Base-by-base conservation (phyloP, 2,797 vertebrate species). In the Sylvilagus floridanus region DNA sequence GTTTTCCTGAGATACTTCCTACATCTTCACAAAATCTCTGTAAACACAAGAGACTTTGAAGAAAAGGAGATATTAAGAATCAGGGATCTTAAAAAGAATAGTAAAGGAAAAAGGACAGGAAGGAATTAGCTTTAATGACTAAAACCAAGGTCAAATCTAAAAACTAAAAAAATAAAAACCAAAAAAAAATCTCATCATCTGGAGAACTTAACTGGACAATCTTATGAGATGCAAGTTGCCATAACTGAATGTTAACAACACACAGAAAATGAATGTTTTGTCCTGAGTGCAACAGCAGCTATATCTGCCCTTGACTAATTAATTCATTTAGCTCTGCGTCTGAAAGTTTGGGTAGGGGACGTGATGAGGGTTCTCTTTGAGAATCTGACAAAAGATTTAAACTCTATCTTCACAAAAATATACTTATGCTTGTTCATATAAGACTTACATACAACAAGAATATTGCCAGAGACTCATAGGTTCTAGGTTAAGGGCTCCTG, bases 21-120 rank as follows among this genome's bases (percentile, higher is more conserved):
- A 94, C 62, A 92, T 86, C 30, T 83, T 87, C 54, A 89, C 54
- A 87, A 89, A 96, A 93, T 57, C 77, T 82, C 84, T 69, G 1
- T 37, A 85, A 93, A 78, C 21, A 76, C 0, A 71, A 94, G n/a
- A 75, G n/a, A 30, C 4, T 37, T 82, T 86, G 47, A 50, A 83
- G n/a, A 72, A 90, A 88, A 66, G 42, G 42, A 78, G 30, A 9
- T 37, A 60, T 24, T 47, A 93, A 93, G 77, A 86, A 84, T 92
- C 5, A 84, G 57, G 47, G 86, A 88, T 71, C 66, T 90, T 75
- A 30, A 77, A 94, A 92, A 88, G 16, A 90, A 54, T 32, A 88
- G 30, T 88, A 79, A 72, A 52, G n/a, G 65, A 78, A 35, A 90
- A 92, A 62, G n/a, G 71, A 22, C 30, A 65, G 21, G 26, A 14